Conservation (phyloP, 2,888 invertebrate species). For the Netelia inedita region DNA sequence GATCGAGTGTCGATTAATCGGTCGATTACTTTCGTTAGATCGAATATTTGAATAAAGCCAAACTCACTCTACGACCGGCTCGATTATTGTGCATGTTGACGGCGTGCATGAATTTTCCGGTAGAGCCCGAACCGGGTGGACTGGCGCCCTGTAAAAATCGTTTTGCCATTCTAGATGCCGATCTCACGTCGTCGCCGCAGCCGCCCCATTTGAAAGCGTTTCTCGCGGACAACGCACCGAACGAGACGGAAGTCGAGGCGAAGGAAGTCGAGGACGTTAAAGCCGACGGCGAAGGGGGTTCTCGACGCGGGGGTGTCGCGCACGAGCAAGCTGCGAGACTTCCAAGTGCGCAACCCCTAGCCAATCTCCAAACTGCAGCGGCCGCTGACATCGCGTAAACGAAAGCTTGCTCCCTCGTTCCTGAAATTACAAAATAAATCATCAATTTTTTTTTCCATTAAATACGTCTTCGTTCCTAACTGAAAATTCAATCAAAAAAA, state of each 20-base stretch:
- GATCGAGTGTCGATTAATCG: too few species aligned
- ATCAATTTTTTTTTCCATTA: neutral
- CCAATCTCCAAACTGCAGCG: slow-evolving; percentile 91
- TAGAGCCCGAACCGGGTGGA: slow-evolving; percentile 79
- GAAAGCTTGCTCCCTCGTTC: slow-evolving; percentile 94
- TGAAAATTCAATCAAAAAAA: neutral
- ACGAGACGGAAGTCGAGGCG: slow-evolving; percentile 78
- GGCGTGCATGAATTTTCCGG: slow-evolving; percentile 86
- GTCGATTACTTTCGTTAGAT: too few species aligned
- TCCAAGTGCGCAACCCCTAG: slow-evolving; percentile 92
- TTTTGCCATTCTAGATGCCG: slow-evolving; percentile 90
- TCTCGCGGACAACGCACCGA: slow-evolving; percentile 83
- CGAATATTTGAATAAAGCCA: neutral
- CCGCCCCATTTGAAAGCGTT: slow-evolving; percentile 95
- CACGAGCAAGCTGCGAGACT: slow-evolving; percentile 92
- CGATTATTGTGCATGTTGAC: slow-evolving; percentile 93
- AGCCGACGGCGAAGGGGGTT: slow-evolving; percentile 86
- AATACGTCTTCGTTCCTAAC: neutral
- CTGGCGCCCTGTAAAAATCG: slow-evolving; percentile 89
- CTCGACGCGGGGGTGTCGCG: slow-evolving; percentile 89
- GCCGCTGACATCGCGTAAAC: slow-evolving; percentile 94
- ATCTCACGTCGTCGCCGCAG: slow-evolving; percentile 93
- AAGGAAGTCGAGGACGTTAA: slow-evolving; percentile 80
- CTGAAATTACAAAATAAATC: slow-evolving; percentile 85
- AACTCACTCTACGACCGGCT: slow-evolving; percentile 90